A percentile compares a stretch with the other conserved stretches of the same genome.
Evolutionary conservation across 2,888 invertebrate genomes (phyloP).

Genomic region (Sceliomorpha sp.): DNA sequence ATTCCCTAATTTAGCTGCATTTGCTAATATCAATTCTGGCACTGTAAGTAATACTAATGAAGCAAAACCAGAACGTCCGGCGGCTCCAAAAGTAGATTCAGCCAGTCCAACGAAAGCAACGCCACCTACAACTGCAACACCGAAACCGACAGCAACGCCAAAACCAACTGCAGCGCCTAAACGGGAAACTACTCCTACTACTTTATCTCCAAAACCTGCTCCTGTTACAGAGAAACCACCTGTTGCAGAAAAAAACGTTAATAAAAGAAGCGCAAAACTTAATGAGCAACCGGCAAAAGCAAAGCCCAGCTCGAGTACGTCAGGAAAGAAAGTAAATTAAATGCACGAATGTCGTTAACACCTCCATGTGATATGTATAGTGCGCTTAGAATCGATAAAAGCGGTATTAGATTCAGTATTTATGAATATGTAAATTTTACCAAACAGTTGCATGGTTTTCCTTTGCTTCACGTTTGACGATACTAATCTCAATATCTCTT

Average conservation of each 20-base stretch:
- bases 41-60: background rate
- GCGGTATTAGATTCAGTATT: too few relatives aligned
- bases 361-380: too few relatives aligned
- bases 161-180: conserved; percentile 34
- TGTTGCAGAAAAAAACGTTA: conserved; percentile 52
- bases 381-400: too few relatives aligned
- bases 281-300: conserved; percentile 20
- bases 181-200: conserved; percentile 17
- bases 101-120: conserved; percentile 10
- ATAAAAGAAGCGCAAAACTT: conserved; percentile 27
- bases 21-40: conserved; percentile 31
- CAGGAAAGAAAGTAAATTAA: too few relatives aligned
- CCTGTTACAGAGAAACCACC: conserved; percentile 60
- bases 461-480: too few relatives aligned
- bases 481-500: too few relatives aligned
- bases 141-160: conserved; percentile 39
- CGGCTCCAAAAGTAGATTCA: conserved; percentile 46
- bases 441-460: too few relatives aligned
- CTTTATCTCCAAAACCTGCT: conserved; percentile 52
- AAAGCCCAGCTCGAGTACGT: background rate
- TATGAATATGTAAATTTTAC: too few relatives aligned
- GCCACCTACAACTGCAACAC: conserved; percentile 29
- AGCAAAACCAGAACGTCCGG: conserved; percentile 41
- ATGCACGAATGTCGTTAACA: too few relatives aligned
- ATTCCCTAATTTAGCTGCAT: conserved; percentile 62